phyloP scores from a whole-genome alignment of 2,888 invertebrate species.

The Chrysodeixis includens region DNA sequence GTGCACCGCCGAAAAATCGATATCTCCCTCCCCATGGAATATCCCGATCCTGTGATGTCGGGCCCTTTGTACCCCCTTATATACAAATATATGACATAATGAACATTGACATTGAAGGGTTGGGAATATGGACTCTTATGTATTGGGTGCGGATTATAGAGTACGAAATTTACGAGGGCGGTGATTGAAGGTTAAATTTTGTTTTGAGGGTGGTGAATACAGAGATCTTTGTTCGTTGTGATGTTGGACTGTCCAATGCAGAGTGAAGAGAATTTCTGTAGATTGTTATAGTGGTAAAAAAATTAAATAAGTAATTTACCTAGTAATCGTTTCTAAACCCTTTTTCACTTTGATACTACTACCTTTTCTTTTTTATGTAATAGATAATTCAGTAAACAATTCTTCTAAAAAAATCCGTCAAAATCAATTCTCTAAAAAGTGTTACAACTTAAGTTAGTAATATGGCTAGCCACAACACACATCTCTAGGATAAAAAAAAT shows the following conservation, averaged over 20 bases:
- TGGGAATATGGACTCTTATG: constrained; percentile 21
- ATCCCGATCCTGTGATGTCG: constrained; percentile 33
- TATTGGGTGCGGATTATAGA: constrained; percentile 25
- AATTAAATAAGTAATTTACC: not conserved
- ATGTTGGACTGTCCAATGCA: no score
- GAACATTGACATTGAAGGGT: constrained; percentile 54
- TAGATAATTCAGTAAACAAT: no score
- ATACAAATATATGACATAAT: constrained; percentile 34
- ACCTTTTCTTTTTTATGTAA: no score
- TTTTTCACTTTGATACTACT: no score
- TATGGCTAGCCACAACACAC: no score
- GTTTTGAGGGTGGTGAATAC: not conserved
- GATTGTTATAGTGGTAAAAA: no score
- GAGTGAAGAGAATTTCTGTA: no score
- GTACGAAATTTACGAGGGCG: constrained; percentile 14
- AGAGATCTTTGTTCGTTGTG: no score
- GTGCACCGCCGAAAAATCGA: constrained; percentile 61
- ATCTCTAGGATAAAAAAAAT: no score
- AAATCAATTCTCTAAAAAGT: no score
- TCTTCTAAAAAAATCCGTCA: no score
- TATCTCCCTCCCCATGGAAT: constrained; percentile 60
- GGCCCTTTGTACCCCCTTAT: constrained; percentile 23
- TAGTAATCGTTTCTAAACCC: not conserved
- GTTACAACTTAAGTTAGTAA: no score
- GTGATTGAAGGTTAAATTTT: not conserved